A percentile compares a stretch with the other conserved stretches of the same genome.
phyloP scores from a whole-genome alignment of 2,888 invertebrate genomes.

The Cephonodes hylas region DNA sequence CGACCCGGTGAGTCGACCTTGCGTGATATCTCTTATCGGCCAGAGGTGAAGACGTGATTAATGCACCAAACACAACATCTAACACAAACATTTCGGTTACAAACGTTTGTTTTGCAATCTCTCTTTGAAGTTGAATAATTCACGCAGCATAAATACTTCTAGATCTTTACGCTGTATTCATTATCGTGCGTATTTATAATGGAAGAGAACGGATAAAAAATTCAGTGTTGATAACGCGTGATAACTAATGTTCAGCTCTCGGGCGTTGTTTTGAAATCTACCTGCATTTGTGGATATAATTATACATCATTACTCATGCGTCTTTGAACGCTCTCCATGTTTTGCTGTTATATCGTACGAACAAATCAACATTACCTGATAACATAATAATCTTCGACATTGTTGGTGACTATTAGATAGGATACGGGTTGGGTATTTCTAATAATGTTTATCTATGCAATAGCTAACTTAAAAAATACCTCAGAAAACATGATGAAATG shows the following conservation, averaged over 20 bases:
- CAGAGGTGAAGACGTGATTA: slow-evolving; percentile 18
- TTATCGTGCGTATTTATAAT: slow-evolving; percentile 3
- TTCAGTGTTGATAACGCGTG: slow-evolving; percentile 33
- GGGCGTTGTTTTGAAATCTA: slow-evolving; percentile 56
- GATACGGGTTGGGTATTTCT: not conserved
- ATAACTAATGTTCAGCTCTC: slow-evolving; percentile 26
- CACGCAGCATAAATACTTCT: slow-evolving; percentile 8
- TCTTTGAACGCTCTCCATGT: slow-evolving; percentile 34
- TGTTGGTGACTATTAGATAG: not conserved
- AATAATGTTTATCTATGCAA: not conserved
- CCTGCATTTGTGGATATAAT: slow-evolving; percentile 40
- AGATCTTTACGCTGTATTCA: not conserved
- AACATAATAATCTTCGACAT: not conserved
- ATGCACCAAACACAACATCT: slow-evolving; percentile 16
- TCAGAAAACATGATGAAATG: not conserved
- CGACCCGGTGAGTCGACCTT: slow-evolving; percentile 88
- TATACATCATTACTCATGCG: slow-evolving; percentile 34
- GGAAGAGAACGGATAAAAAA: slow-evolving; percentile 23
- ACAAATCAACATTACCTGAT: slow-evolving; percentile 14
- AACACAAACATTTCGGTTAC: not conserved
- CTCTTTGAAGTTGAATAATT: not conserved
- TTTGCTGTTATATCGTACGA: slow-evolving; percentile 23
- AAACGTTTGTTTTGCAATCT: not conserved
- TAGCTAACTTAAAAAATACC: not conserved
- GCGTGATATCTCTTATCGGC: slow-evolving; percentile 57